Base-by-base conservation (phyloP, 2,113 vertebrate species). In the Buteo buteo region DNA sequence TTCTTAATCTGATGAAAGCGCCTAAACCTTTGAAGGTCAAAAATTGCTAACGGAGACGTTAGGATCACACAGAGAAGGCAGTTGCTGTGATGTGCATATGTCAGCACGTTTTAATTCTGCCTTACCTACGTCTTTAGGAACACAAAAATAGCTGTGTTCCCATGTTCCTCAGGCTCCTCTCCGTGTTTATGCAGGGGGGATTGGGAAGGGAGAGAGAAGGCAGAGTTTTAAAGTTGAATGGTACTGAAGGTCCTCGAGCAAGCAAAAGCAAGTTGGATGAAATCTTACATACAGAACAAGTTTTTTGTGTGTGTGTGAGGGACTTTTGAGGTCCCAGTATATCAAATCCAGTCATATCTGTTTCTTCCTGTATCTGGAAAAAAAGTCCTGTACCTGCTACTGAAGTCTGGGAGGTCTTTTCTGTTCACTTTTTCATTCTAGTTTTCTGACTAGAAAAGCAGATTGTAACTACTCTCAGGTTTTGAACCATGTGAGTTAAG, bases 81-180 rank as follows among this genome's bases (percentile, higher is more conserved):
- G 59, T 81, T 94, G 72, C 47, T 86, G 50, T 59, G 78, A 91
- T 71, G 44, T 82, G 73, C 38, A 6, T 49, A 17, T 45, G 54
- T 93, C 92, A 91, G 72, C 81, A 58, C 6, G 4, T 86, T 93
- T 93, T 40, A 73, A 78, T 93, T 91, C 69, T 94, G 67, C 50
- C 36, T 86, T 86, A 54, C 40, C 31, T 78, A 34, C 0, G 0
- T 50, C 24, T 81, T 66, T 62, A 69, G 10, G 36, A 91, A 62
- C 64, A 89, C 45, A 86, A 94, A 93, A 93, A 89, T 66, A 77
- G 59, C 55, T 13, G 17, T n/a, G 85, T 71, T 96, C 64, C 24
- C 0, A 0, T 31, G 26, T 29, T 91, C 12, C 64, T 77, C 4
- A 6, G 26, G 29, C 22, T 86, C 29, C 24, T 20, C 44, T 64